These are phyloP conservation scores for Notolabrus celidotus DNA, from an alignment of 2,797 vertebrate genomes.

Conservation along the genomic window DNA sequence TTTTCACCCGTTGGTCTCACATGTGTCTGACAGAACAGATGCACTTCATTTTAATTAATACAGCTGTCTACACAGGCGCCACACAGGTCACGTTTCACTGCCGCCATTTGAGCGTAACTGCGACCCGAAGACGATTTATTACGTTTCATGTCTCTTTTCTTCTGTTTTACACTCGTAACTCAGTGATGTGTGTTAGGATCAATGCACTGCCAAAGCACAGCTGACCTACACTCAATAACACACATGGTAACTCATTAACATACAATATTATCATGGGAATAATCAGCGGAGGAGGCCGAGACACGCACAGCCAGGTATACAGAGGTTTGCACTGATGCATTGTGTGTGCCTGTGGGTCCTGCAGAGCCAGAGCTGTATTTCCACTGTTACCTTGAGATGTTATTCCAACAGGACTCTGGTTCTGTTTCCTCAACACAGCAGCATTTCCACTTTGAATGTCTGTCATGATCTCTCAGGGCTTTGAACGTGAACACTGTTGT, in stretches of 20 bases:
- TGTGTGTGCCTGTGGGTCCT: constrained; percentile 10
- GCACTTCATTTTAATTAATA: constrained; percentile 34
- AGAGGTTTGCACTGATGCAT: constrained; percentile 3
- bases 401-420: constrained; percentile 6
- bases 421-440: constrained; percentile 30
- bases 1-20: neutral
- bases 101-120: neutral
- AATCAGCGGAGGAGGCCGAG: constrained; percentile 4
- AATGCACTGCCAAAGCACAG: neutral
- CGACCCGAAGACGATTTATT: neutral
- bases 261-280: constrained; percentile 8
- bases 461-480: constrained; percentile 41
- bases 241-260: constrained; percentile 1
- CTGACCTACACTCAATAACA: constrained; percentile 13
- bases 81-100: constrained; percentile 6
- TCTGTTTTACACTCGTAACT: neutral
- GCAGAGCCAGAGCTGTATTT: constrained; percentile 13
- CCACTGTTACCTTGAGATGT: constrained; percentile 23
- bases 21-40: constrained; percentile 3
- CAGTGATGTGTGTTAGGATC: neutral
- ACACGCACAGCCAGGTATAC: neutral
- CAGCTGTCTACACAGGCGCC: constrained; percentile 19
- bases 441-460: constrained; percentile 41
- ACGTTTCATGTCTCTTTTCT: neutral
- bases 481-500: constrained; percentile 36